phyloP scores from a whole-genome alignment of 1,140 invertebrate species.

The Danaus melanippus region DNA sequence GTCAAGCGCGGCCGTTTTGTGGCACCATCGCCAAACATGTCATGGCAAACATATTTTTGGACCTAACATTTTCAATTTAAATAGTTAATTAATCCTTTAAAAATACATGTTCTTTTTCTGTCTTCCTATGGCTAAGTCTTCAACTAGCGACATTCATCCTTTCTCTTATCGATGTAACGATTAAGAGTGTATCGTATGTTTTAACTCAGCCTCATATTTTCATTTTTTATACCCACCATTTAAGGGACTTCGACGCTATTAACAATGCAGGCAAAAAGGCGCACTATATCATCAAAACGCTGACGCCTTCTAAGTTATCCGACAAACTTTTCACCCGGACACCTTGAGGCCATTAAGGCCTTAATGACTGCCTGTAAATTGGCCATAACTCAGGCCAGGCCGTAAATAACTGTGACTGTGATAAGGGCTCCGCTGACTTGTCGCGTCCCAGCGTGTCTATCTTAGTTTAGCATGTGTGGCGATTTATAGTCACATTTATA shows the following conservation, averaged over 20 bases:
- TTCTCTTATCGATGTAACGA: too few species aligned
- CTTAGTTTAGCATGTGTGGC: constrained; percentile 41
- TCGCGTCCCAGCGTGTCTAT: constrained; percentile 44
- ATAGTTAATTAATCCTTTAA: constrained; percentile 1
- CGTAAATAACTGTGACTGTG: constrained; percentile 42
- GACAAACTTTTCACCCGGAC: constrained; percentile 33
- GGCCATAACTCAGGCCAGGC: constrained; percentile 30
- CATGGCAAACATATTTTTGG: too few species aligned
- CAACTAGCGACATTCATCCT: too few species aligned
- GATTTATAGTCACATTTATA: constrained; percentile 43
- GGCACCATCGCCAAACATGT: constrained; percentile 6
- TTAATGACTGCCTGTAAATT: constrained; percentile 54
- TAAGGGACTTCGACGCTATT: constrained; percentile 17
- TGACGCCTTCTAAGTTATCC: constrained; percentile 49
- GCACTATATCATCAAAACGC: constrained; percentile 31
- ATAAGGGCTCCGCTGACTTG: constrained; percentile 47
- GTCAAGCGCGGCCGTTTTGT: constrained; percentile 26
- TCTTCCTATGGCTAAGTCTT: neutral
- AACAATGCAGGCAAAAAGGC: constrained; percentile 22
- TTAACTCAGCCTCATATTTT: neutral
- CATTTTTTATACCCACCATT: neutral
- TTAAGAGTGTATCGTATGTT: neutral
- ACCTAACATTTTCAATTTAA: constrained; percentile 2
- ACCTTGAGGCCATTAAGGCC: constrained; percentile 58
- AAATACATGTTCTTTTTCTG: neutral